Percentiles rank a stretch among this genome's conserved stretches.
Evolutionary conservation across 2,888 invertebrate species (phyloP).

Genomic region (Drosophila flavopinicola): DNA sequence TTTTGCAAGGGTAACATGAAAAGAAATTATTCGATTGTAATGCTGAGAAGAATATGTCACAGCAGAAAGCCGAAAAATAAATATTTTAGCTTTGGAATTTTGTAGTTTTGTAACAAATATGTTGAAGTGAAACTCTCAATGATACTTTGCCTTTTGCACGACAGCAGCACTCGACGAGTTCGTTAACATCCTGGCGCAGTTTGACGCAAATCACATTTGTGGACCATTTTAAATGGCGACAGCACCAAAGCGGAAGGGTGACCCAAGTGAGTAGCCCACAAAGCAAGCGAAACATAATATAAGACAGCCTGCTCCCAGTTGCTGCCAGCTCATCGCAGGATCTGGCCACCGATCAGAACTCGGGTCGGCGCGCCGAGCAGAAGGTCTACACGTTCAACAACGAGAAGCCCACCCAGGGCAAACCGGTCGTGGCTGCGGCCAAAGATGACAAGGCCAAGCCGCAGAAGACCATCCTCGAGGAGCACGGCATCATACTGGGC

Average conservation of each 20-base stretch:
- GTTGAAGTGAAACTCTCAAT: conserved; percentile 37
- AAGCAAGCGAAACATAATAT: too few relatives aligned
- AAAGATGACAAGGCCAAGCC: conserved; percentile 60
- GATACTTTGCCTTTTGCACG: conserved; percentile 40
- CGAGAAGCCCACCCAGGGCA: conserved; percentile 25
- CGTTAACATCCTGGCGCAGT: conserved; percentile 49
- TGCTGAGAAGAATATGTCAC: conserved; percentile 33
- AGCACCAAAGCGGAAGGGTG: conserved; percentile 65
- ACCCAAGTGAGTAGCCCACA: conserved; percentile 33
- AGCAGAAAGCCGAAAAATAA: not conserved
- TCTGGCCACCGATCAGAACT: conserved; percentile 56
- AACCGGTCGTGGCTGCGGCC: not conserved
- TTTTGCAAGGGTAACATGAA: too few relatives aligned
- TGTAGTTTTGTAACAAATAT: conserved; percentile 41
- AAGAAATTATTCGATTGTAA: not conserved
- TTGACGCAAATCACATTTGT: conserved; percentile 17
- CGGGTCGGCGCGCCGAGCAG: conserved; percentile 67
- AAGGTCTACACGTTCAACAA: conserved; percentile 64
- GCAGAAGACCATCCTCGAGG: conserved; percentile 88
- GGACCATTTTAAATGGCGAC: conserved; percentile 66
- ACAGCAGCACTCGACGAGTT: conserved; percentile 34
- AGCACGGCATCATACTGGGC: conserved; percentile 90
- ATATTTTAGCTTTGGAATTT: conserved; percentile 19
- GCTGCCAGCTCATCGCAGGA: conserved; percentile 63
- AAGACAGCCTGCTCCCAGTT: conserved; percentile 5